Evolutionary conservation across 2,888 invertebrate species (phyloP), one percentile per base, ranked within the genome.

Genomic region (Atrina japonica): DNA sequence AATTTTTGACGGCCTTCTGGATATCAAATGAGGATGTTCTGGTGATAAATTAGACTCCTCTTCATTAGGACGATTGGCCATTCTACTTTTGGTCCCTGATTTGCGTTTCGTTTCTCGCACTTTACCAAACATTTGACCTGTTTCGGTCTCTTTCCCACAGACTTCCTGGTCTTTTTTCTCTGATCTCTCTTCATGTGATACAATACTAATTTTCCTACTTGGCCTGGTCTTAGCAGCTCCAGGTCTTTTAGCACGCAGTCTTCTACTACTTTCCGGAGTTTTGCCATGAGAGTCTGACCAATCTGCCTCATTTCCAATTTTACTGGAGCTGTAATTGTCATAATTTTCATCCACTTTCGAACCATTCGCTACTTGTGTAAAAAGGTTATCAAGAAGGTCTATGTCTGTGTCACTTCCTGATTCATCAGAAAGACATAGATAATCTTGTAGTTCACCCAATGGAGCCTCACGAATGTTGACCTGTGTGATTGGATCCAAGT

Each of bases 221-320:
- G 74, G 41, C 45, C 78, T 70, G 1, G 64, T 70, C 43, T 73
- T 68, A 6, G 82, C 82, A 43, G 73, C 82, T 40, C 75, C 73
- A 1, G 82, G 82, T 50, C 80, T 66, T 11, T 73, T 78, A 3
- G 61, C 14, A 43, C 70, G 60, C 7, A 50, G 40, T 23, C 16
- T 21, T 30, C 27, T 21, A 53, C 29, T 43, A 11, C 27, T 7
- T 27, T 43, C 43, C 11, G 21, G 35, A 30, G 21, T 1, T 53
- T 25, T 23, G 5, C 9, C 29, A 53, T n/a, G n/a, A n/a, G n/a
- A n/a, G n/a, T n/a, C n/a, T n/a, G n/a, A n/a, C n/a, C n/a, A n/a
- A n/a, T n/a, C n/a, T n/a, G n/a, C n/a, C n/a, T n/a, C 35, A 18
- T 29, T 29, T 18, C 14, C 25, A 14, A 16, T 16, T 29, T 47